These are phyloP conservation scores for Ephialtes manifestator DNA, from an alignment of 2,888 invertebrate genomes.

Conservation along the genomic window DNA sequence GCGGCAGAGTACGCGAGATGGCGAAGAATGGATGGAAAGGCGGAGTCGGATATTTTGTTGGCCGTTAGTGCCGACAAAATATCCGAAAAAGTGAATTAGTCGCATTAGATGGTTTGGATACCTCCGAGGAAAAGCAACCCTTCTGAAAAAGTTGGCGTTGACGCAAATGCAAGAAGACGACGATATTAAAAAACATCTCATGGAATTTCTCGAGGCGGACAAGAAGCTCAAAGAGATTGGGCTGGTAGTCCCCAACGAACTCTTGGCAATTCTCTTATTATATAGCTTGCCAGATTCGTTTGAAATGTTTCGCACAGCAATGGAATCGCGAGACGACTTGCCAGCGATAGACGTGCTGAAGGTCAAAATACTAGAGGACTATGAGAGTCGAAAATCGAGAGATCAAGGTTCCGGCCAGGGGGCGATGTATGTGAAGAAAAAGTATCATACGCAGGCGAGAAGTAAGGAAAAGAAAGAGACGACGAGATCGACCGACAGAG, in stretches of 20 bases:
- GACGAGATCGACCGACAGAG: constrained; percentile 3
- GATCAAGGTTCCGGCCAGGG: constrained; percentile 18
- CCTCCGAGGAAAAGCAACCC: constrained; percentile 59
- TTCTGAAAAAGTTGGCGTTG: constrained; percentile 64
- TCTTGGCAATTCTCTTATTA: constrained; percentile 19
- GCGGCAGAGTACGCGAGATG: constrained; percentile 11
- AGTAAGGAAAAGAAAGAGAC: constrained; percentile 3
- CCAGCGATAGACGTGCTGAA: background rate
- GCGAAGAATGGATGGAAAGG: constrained; percentile 61
- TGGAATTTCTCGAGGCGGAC: constrained; percentile 61
- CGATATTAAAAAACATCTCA: constrained; percentile 63
- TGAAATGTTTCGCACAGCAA: constrained; percentile 7
- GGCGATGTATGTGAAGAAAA: constrained; percentile 43
- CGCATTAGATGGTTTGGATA: constrained; percentile 29
- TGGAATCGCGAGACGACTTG: constrained; percentile 25
- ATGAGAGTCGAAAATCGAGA: constrained; percentile 8
- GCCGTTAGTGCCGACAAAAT: constrained; percentile 59
- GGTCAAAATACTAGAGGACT: constrained; percentile 33
- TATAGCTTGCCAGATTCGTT: constrained; percentile 27
- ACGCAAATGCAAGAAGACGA: constrained; percentile 62
- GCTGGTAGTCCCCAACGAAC: background rate
- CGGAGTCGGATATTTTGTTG: constrained; percentile 64
- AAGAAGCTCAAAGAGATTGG: constrained; percentile 51
- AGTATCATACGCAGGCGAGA: constrained; percentile 19
- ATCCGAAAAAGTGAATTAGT: constrained; percentile 65